Evolutionary conservation across 2,888 invertebrate genomes (phyloP).

Genomic region (Desoria tigrina): DNA sequence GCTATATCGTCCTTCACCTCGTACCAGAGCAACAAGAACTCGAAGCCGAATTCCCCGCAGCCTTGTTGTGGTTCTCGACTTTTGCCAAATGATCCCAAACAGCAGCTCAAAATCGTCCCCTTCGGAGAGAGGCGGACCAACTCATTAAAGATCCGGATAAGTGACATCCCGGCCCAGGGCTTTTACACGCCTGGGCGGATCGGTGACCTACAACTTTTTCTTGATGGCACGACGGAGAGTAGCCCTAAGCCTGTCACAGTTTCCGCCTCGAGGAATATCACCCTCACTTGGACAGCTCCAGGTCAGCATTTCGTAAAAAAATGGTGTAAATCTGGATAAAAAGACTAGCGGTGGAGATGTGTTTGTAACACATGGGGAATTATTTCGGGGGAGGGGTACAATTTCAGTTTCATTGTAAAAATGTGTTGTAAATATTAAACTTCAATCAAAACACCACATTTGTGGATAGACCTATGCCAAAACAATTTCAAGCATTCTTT

Average conservation of each 20-base stretch:
- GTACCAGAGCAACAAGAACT: not conserved
- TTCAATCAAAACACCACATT: no score
- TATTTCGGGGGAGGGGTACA: no score
- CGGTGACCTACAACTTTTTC: slow-evolving; percentile 59
- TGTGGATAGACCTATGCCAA: no score
- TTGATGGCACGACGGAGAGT: no score
- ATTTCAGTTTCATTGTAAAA: no score
- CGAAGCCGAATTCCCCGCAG: slow-evolving; percentile 17
- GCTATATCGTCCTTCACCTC: no score
- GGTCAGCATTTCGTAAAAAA: no score
- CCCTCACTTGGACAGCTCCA: slow-evolving; percentile 65
- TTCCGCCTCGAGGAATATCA: slow-evolving; percentile 59
- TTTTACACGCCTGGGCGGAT: slow-evolving; percentile 60
- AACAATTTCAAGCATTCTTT: no score
- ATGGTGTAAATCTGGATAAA: no score
- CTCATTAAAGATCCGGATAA: slow-evolving; percentile 46
- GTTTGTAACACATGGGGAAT: no score
- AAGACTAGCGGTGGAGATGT: no score
- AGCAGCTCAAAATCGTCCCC: slow-evolving; percentile 51
- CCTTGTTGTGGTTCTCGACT: slow-evolving; percentile 51
- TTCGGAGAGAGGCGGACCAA: slow-evolving; percentile 50
- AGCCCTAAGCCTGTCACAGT: slow-evolving; percentile 28
- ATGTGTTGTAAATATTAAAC: no score
- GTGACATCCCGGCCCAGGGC: slow-evolving; percentile 47
- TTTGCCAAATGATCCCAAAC: slow-evolving; percentile 47